Evolutionary conservation across 2,888 invertebrate species (phyloP).

Genomic region (Anaspis maculata): DNA sequence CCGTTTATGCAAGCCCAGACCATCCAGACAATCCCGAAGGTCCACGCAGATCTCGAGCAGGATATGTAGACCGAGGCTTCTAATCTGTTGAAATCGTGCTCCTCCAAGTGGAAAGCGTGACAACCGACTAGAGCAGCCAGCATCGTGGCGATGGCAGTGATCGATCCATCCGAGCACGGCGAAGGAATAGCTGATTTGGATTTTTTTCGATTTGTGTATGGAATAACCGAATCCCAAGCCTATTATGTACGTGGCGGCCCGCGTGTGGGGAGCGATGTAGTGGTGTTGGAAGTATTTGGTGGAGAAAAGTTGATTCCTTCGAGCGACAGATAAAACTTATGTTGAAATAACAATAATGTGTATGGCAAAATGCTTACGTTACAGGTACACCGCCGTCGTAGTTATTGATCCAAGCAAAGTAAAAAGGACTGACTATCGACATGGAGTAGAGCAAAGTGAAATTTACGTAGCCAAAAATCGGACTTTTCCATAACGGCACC

Average conservation of each 20-base stretch:
- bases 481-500: slow-evolving; percentile 37
- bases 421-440: slow-evolving; percentile 33
- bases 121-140: slow-evolving; percentile 26
- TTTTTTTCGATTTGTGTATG: slow-evolving; percentile 24
- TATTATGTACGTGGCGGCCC: slow-evolving; percentile 35
- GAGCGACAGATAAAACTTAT: too few relatives aligned
- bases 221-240: slow-evolving; percentile 35
- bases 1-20: slow-evolving; percentile 46
- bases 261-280: slow-evolving; percentile 35
- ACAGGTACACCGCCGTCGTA: slow-evolving; percentile 34
- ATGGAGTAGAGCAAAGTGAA: slow-evolving; percentile 23
- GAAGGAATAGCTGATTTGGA: slow-evolving; percentile 20
- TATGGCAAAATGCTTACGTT: slow-evolving; percentile 44
- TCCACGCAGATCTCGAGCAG: slow-evolving; percentile 43
- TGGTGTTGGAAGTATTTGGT: slow-evolving; percentile 27
- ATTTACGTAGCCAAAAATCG: slow-evolving; percentile 32
- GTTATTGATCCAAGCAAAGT: slow-evolving; percentile 34
- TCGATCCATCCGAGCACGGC: slow-evolving; percentile 11
- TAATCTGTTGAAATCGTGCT: slow-evolving; percentile 32
- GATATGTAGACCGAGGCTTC: slow-evolving; percentile 40
- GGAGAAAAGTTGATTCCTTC: slow-evolving; percentile 25
- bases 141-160: slow-evolving; percentile 20
- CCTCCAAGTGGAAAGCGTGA: slow-evolving; percentile 28
- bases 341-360: too few relatives aligned
- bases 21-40: slow-evolving; percentile 44